Evolutionary conservation across 2,888 invertebrate genomes (phyloP).

Genomic region (Heterodera filipjevi): DNA sequence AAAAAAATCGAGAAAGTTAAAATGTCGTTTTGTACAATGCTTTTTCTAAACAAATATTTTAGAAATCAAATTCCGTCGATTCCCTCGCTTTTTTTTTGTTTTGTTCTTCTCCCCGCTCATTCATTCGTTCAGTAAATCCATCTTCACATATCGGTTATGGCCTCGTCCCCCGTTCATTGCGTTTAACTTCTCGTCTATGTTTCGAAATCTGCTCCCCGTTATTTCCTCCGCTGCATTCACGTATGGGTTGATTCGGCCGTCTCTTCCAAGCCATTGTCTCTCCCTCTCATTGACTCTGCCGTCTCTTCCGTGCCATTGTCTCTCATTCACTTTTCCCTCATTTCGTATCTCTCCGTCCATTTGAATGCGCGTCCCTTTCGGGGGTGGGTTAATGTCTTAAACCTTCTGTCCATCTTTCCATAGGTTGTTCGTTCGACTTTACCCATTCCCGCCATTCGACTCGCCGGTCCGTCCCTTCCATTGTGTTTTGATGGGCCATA

Average conservation of each 20-base stretch:
- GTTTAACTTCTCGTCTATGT: conserved; percentile 33
- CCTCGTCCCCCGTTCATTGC: conserved; percentile 30
- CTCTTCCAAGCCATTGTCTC: neutral
- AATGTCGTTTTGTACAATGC: too few species aligned
- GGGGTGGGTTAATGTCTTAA: conserved; percentile 31
- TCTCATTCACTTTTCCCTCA: conserved; percentile 1
- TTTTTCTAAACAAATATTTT: too few species aligned
- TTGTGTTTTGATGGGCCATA: neutral
- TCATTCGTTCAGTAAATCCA: conserved; percentile 35
- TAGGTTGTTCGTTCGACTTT: neutral
- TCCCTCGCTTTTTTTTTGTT: too few species aligned
- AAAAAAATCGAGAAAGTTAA: neutral
- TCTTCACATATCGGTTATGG: conserved; percentile 35
- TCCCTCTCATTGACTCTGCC: conserved; percentile 1
- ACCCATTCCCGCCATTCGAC: neutral
- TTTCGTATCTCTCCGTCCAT: neutral
- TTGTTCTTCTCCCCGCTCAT: neutral
- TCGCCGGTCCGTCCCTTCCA: neutral
- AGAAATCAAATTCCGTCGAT: too few species aligned
- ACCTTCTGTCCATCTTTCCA: neutral
- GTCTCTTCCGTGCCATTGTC: neutral
- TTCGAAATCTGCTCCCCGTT: conserved; percentile 38
- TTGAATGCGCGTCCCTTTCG: conserved; percentile 4
- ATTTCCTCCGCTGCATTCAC: conserved; percentile 40
- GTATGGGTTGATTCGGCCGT: conserved; percentile 12